phyloP scores from a whole-genome alignment of 1,140 invertebrate genomes.

The Rhopalosiphum padi region DNA sequence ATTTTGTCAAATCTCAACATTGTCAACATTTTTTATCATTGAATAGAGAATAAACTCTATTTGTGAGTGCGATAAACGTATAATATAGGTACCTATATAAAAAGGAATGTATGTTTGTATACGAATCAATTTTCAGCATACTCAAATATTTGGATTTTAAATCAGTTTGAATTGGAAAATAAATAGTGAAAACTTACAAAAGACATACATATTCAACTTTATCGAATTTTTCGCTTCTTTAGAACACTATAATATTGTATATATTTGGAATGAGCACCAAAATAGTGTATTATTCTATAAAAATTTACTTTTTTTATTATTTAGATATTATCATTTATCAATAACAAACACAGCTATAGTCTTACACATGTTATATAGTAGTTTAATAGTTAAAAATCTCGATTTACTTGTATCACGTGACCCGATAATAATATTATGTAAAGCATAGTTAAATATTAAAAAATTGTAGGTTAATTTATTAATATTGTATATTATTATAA shows the following conservation, averaged over 20 bases:
- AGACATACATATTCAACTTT: neutral
- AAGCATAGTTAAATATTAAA: neutral
- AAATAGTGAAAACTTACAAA: neutral
- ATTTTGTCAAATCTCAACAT: too few relatives aligned
- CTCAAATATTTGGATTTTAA: neutral
- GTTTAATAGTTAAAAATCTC: neutral
- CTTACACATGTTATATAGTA: neutral
- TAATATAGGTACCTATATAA: neutral
- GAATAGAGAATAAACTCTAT: too few relatives aligned
- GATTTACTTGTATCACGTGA: neutral
- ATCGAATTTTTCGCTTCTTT: neutral
- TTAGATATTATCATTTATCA: neutral
- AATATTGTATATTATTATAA: neutral
- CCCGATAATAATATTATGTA: neutral
- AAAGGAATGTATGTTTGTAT: neutral
- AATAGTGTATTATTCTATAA: neutral
- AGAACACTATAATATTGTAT: neutral
- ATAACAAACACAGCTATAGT: neutral
- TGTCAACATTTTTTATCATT: neutral
- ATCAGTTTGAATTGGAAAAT: neutral
- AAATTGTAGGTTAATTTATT: neutral
- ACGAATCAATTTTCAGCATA: neutral
- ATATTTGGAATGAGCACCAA: neutral
- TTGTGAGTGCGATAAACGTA: too few relatives aligned
- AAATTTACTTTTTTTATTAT: neutral